phyloP scores from a whole-genome alignment of 2,113 vertebrate genomes.

The Hippoglossus stenolepis region DNA sequence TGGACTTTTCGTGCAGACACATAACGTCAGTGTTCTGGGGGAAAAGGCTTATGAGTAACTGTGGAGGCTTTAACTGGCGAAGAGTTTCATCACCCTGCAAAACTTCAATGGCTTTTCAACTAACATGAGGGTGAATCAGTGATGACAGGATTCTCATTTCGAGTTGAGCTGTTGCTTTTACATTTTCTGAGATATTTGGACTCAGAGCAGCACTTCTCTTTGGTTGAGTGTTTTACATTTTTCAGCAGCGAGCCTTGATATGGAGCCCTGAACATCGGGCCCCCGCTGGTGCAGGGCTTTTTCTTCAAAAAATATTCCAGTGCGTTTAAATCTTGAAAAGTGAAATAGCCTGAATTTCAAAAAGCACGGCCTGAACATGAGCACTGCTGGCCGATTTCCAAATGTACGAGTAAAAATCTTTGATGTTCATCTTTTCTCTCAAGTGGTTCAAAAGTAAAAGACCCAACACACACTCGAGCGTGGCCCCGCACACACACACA shows the following conservation, averaged over 20 bases:
- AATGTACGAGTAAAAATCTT: neutral
- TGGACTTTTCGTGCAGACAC: neutral
- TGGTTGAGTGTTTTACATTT: conserved; percentile 22
- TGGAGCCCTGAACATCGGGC: neutral
- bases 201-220: conserved; percentile 25
- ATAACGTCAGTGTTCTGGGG: neutral
- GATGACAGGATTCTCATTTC: conserved; percentile 13
- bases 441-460: neutral
- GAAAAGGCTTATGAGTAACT: neutral
- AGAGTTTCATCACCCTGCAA: conserved; percentile 36
- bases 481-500: no score
- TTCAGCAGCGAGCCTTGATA: conserved; percentile 18
- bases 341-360: conserved; percentile 1
- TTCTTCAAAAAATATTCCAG: conserved; percentile 10
- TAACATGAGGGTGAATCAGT: conserved; percentile 10
- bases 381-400: neutral
- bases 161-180: neutral
- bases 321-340: conserved; percentile 22
- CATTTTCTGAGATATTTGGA: conserved; percentile 26
- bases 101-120: conserved; percentile 15
- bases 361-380: neutral
- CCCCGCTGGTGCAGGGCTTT: conserved; percentile 1
- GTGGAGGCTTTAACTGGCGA: neutral
- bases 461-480: no score
- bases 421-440: neutral